phyloP scores from a whole-genome alignment of 2,113 vertebrate species.

The Brachyhypopomus gauderio region DNA sequence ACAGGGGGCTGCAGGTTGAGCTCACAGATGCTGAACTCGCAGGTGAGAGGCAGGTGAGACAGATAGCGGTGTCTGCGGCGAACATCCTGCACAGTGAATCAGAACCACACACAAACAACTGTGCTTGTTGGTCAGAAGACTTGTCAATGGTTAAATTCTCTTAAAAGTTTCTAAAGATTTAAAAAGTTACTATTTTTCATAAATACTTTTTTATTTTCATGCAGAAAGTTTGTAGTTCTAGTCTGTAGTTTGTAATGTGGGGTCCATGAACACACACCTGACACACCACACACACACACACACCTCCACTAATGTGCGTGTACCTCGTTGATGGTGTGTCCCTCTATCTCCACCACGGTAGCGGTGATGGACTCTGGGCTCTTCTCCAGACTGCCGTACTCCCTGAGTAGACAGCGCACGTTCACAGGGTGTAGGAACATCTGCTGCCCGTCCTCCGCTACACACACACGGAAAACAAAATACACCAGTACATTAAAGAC shows the following conservation, averaged over 20 bases:
- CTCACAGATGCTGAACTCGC: conserved; percentile 98
- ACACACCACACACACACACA: too few species aligned
- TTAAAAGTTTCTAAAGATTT: not conserved
- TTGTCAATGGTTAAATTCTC: too few species aligned
- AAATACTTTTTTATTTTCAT: not conserved
- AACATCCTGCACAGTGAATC: conserved; percentile 87
- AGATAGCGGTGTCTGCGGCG: conserved; percentile 93
- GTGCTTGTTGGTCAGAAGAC: too few species aligned
- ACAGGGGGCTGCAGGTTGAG: conserved; percentile 88
- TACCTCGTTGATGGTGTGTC: conserved; percentile 95
- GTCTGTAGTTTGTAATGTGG: too few species aligned
- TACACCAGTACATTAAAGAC: too few species aligned
- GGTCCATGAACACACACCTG: too few species aligned
- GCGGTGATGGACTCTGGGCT: conserved; percentile 92
- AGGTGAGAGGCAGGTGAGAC: conserved; percentile 94
- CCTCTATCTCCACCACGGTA: conserved; percentile 89
- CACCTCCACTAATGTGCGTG: not conserved
- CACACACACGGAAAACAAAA: not conserved
- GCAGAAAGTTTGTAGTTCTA: not conserved
- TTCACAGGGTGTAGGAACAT: conserved; percentile 98
- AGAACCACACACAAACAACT: not conserved
- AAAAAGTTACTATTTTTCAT: not conserved
- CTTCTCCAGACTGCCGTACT: conserved; percentile 93
- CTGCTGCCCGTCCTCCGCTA: conserved; percentile 96
- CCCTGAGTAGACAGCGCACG: conserved; percentile 88